phyloP scores from a whole-genome alignment of 2,888 invertebrate species.

The Hyles lineata region DNA sequence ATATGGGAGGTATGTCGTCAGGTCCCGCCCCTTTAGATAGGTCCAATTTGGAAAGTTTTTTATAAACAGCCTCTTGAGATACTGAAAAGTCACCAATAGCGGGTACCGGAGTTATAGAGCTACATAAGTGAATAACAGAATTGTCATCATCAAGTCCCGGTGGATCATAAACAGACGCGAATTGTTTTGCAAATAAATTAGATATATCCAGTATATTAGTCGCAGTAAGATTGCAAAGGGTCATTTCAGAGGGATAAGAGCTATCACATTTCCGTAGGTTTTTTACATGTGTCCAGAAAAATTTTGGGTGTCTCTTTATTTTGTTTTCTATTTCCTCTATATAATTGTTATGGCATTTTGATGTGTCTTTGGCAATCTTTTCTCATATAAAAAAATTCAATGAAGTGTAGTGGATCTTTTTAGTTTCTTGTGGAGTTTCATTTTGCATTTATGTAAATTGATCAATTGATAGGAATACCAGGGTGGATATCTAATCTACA shows the following conservation, averaged over 20 bases:
- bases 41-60: slow-evolving; percentile 4
- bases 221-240: neutral
- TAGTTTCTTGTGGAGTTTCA: neutral
- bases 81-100: neutral
- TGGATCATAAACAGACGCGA: slow-evolving; percentile 29
- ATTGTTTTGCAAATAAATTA: slow-evolving; percentile 29
- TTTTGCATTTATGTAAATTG: slow-evolving; percentile 16
- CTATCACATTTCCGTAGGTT: slow-evolving; percentile 1
- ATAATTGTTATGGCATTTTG: slow-evolving; percentile 30
- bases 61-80: neutral
- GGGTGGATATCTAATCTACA: slow-evolving; percentile 24
- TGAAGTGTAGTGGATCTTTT: slow-evolving; percentile 16
- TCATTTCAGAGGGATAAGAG: slow-evolving; percentile 27
- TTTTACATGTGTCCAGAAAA: slow-evolving; percentile 32
- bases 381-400: slow-evolving; percentile 18
- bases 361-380: slow-evolving; percentile 8
- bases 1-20: slow-evolving; percentile 13
- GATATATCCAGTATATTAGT: slow-evolving; percentile 10
- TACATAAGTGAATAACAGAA: neutral
- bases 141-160: neutral
- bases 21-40: slow-evolving; percentile 8
- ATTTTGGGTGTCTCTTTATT: slow-evolving; percentile 31
- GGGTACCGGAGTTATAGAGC: neutral
- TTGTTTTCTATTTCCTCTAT: slow-evolving; percentile 24
- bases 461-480: no score